A percentile compares a stretch with the other conserved stretches of the same genome.
phyloP scores from a whole-genome alignment of 2,888 invertebrate genomes.

The Phyllotreta striolata region DNA sequence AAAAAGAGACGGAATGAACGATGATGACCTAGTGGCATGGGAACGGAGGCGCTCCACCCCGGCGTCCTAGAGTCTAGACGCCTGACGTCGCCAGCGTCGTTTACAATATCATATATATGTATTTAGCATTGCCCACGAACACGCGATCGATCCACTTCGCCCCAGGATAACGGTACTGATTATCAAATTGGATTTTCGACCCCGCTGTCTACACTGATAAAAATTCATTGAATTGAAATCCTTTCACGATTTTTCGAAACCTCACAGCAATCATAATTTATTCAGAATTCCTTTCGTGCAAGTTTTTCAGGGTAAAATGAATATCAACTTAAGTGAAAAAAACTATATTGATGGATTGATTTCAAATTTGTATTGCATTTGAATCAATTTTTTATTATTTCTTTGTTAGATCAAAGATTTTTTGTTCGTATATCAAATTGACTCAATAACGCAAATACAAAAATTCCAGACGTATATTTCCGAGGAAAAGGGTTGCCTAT shows the following conservation, averaged over 20 bases:
- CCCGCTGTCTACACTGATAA: slow-evolving; percentile 27
- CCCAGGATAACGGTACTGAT: slow-evolving; percentile 33
- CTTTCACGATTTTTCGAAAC: slow-evolving; percentile 1
- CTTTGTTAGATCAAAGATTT: neutral
- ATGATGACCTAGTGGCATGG: slow-evolving; percentile 53
- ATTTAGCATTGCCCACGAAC: slow-evolving; percentile 51
- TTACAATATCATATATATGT: slow-evolving; percentile 41
- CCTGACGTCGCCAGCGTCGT: slow-evolving; percentile 54
- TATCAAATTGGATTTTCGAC: slow-evolving; percentile 35
- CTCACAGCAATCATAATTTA: neutral
- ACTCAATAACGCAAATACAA: slow-evolving; percentile 2
- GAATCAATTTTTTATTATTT: neutral
- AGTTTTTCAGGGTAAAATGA: neutral
- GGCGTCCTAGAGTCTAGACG: slow-evolving; percentile 60
- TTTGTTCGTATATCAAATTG: slow-evolving; percentile 13
- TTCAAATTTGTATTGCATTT: too few species aligned
- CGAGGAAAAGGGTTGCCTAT: slow-evolving; percentile 11
- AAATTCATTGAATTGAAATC: slow-evolving; percentile 13
- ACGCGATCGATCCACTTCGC: slow-evolving; percentile 43
- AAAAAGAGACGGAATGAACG: slow-evolving; percentile 30
- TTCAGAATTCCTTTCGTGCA: neutral
- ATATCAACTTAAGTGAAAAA: neutral
- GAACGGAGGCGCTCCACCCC: slow-evolving; percentile 54
- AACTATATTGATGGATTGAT: too few species aligned
- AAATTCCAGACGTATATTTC: slow-evolving; percentile 10